phyloP scores from a whole-genome alignment of 1,140 invertebrate species.

The Caenorhabditis inopinata region DNA sequence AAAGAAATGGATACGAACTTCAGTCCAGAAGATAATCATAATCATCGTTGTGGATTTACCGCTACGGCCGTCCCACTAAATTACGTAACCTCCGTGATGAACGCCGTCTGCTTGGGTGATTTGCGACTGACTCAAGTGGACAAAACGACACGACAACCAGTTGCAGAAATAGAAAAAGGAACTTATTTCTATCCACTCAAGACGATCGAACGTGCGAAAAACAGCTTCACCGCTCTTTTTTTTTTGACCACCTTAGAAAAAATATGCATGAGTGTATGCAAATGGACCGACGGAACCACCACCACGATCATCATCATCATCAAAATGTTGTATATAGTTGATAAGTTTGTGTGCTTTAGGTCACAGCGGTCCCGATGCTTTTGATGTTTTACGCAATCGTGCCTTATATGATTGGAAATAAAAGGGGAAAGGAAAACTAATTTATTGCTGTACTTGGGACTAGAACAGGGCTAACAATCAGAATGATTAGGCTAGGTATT shows the following conservation, averaged over 20 bases:
- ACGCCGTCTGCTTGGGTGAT: neutral
- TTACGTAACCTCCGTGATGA: conserved; percentile 1
- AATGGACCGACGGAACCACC: no score
- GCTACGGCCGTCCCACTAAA: neutral
- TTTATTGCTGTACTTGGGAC: neutral
- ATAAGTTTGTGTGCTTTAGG: conserved; percentile 13
- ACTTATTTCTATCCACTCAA: neutral
- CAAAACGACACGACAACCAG: neutral
- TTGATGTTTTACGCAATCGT: conserved; percentile 13
- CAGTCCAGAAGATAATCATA: no score
- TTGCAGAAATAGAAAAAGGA: neutral
- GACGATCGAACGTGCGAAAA: neutral
- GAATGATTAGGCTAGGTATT: no score
- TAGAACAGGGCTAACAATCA: no score
- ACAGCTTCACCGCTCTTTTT: neutral
- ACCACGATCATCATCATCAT: neutral
- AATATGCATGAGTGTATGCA: neutral
- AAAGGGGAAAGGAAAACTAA: neutral
- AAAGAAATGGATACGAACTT: neutral
- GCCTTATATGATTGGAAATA: neutral
- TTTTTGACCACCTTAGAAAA: neutral
- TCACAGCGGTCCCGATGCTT: neutral
- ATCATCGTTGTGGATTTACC: no score
- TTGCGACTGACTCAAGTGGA: neutral
- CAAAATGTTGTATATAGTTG: neutral